Conservation (phyloP, 2,888 invertebrate species). For the Acanthopleura granulata region DNA sequence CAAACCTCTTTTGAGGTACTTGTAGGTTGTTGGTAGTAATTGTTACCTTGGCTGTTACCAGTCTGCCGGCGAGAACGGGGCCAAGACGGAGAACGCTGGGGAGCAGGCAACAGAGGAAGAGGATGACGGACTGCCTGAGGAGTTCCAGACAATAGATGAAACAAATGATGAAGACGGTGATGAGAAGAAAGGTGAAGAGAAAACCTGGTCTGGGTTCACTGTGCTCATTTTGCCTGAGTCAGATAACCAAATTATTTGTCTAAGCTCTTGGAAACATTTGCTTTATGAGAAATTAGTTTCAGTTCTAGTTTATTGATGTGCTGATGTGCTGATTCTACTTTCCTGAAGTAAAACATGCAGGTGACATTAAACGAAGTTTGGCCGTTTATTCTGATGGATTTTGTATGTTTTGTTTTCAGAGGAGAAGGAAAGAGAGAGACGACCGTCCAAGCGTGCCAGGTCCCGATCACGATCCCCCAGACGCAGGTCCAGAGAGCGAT, state of each 20-base stretch:
- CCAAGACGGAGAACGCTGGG: conserved; percentile 33
- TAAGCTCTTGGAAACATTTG: too few species aligned
- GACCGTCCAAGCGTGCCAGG: neutral
- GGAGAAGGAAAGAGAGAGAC: conserved; percentile 27
- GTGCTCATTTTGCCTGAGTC: neutral
- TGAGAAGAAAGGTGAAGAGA: conserved; percentile 15
- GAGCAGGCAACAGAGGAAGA: conserved; percentile 62
- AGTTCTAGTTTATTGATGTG: too few species aligned
- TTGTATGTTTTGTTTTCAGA: conserved; percentile 23
- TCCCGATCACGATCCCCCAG: conserved; percentile 3
- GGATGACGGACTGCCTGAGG: conserved; percentile 41
- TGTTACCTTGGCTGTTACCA: too few species aligned
- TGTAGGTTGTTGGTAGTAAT: too few species aligned
- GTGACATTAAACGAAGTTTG: too few species aligned
- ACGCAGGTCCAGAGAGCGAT: conserved; percentile 21
- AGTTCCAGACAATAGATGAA: conserved; percentile 47
- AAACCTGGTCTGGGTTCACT: neutral
- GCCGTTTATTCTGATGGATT: too few species aligned
- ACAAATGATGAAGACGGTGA: conserved; percentile 38
- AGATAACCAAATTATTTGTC: too few species aligned
- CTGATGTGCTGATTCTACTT: too few species aligned
- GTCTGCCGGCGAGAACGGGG: conserved; percentile 2
- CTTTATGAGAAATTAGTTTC: too few species aligned
- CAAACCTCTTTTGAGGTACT: too few species aligned
- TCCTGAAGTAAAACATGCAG: too few species aligned